Conservation (phyloP, 2,888 invertebrate species). For the Ischnura elegans region DNA sequence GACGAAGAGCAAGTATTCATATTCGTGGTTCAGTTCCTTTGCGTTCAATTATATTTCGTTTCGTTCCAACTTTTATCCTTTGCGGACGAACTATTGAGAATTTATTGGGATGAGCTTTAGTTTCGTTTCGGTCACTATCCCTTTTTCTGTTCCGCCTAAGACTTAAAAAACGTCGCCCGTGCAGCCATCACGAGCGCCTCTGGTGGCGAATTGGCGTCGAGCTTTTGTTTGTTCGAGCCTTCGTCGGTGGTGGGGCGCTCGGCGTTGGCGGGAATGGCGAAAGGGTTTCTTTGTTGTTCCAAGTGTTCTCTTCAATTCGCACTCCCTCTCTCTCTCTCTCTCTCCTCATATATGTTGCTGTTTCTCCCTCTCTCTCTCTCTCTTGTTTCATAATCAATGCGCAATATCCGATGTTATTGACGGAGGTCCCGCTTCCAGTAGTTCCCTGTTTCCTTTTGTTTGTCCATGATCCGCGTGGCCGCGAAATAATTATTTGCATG, state of each 20-base stretch:
- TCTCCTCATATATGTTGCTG: background rate
- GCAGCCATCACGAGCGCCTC: background rate
- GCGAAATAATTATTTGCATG: conserved; percentile 26
- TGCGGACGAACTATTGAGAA: too few species aligned
- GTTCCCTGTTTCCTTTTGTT: conserved; percentile 2
- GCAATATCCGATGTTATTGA: conserved; percentile 38
- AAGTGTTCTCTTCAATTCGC: conserved; percentile 16
- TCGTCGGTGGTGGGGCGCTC: background rate
- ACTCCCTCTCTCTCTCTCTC: background rate
- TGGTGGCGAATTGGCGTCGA: background rate
- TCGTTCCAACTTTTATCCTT: too few species aligned
- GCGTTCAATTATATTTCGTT: too few species aligned
- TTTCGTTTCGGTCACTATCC: too few species aligned
- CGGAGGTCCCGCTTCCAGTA: background rate
- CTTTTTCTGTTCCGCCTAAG: background rate
- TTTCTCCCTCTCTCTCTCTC: background rate
- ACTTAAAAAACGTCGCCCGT: background rate
- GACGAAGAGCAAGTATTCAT: too few species aligned
- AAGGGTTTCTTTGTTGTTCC: conserved; percentile 26
- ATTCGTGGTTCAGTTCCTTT: too few species aligned
- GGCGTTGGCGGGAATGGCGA: background rate
- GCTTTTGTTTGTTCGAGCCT: conserved; percentile 4
- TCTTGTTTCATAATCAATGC: conserved; percentile 35
- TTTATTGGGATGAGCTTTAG: too few species aligned
- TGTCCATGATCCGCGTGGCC: background rate